Percentiles rank a stretch among this genome's conserved stretches.
Conservation (phyloP, 1,140 invertebrate genomes). For the Achatina immaculata region DNA sequence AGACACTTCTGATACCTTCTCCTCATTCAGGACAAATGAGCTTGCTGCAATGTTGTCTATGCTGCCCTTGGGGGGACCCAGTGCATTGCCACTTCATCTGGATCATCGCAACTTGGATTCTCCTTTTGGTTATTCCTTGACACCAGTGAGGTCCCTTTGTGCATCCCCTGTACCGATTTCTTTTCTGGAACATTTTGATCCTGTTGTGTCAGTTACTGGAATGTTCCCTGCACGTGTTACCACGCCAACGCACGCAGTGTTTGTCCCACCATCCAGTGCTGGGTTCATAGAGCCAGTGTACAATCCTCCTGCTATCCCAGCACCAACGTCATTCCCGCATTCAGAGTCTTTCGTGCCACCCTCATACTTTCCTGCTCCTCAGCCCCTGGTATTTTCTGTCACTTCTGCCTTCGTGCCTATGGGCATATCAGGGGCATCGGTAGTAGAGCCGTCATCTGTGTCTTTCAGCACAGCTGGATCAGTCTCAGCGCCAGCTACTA, state of each 20-base stretch:
- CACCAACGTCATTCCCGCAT: neutral
- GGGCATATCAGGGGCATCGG: neutral
- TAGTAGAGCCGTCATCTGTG: too few species aligned
- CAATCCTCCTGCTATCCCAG: neutral
- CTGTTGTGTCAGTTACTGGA: neutral
- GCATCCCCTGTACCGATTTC: conserved; percentile 5
- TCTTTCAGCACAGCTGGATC: too few species aligned
- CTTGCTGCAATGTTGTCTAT: neutral
- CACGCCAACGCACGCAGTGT: neutral
- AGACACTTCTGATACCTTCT: neutral
- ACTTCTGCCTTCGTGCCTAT: neutral
- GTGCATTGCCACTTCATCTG: neutral
- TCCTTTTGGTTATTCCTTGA: neutral
- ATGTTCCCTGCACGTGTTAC: neutral
- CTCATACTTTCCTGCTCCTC: neutral
- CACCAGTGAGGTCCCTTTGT: conserved; percentile 20
- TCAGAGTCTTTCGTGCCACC: neutral
- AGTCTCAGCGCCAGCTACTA: too few species aligned
- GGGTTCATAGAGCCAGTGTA: neutral
- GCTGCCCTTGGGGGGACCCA: neutral
- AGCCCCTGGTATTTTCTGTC: neutral
- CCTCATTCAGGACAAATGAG: neutral
- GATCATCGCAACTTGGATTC: neutral
- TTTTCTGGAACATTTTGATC: conserved; percentile 18
- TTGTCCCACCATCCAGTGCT: too few species aligned